Evolutionary conservation across 35 echinoderm and acorn worm genomes (phyloP), one percentile per base, ranked within the genome.

Genomic region (Ophiothrix spiculata): DNA sequence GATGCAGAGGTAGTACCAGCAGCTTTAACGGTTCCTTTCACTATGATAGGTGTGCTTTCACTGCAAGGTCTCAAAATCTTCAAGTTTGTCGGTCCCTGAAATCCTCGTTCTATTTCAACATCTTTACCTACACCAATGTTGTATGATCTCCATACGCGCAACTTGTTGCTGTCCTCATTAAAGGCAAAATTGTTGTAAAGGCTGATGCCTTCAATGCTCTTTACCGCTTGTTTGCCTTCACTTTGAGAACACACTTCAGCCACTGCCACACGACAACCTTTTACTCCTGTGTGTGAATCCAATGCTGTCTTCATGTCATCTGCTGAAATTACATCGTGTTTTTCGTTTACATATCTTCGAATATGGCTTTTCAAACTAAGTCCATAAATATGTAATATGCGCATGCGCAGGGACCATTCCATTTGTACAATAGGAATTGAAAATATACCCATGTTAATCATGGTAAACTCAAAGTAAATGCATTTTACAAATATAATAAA

Each of bases 321-420:
- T n/a, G 80, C 80, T 13, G 10, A 32, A 6, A 35, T 34, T 1
- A 81, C 80, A 81, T 81, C 34, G 42, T 81, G 38, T 35, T 35
- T 13, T 32, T 81, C 80, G 31, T 81, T 45, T 33, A 81, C 80
- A 81, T 37, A 81, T 13, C 15, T 35, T 6, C 38, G 16, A 1
- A 81, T 81, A 31, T 81, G 80, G 3, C 15, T 11, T 35, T 81
- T 81, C 80, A 81, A 45, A 14, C n/a, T n/a, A n/a, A n/a, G n/a
- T n/a, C n/a, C n/a, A n/a, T n/a, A n/a, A n/a, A n/a, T n/a, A n/a
- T n/a, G n/a, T n/a, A n/a, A n/a, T n/a, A n/a, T n/a, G n/a, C n/a
- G n/a, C n/a, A n/a, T n/a, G n/a, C n/a, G n/a, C n/a, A n/a, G n/a
- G n/a, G n/a, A n/a, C n/a, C n/a, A n/a, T n/a, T n/a, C n/a, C n/a